These are phyloP conservation scores for Chrysemys picta DNA, from an alignment of 2,113 vertebrate genomes.

Conservation along the genomic window DNA sequence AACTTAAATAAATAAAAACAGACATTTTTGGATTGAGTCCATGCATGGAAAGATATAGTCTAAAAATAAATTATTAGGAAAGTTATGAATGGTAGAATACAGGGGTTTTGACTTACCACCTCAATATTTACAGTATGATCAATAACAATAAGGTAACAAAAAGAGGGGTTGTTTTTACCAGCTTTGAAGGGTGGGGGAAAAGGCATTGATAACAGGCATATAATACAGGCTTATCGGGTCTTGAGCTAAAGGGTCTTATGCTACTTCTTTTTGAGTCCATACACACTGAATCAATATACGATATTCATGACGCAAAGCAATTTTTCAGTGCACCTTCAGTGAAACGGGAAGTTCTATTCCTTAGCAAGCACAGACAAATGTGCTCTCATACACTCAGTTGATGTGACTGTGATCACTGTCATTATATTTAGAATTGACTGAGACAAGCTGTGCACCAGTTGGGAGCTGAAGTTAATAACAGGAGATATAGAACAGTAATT, in stretches of 20 bases:
- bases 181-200: neutral
- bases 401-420: neutral
- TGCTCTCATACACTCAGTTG: neutral
- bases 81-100: neutral
- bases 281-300: neutral
- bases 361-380: neutral
- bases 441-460: neutral
- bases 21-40: neutral
- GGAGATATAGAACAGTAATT: neutral
- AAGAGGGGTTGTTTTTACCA: neutral
- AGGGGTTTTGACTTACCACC: neutral
- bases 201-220: neutral
- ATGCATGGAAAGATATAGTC: neutral
- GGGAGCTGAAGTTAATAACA: neutral
- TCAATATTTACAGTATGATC: neutral
- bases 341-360: neutral
- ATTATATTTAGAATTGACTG: neutral
- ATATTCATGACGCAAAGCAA: neutral
- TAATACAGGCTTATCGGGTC: neutral
- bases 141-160: neutral
- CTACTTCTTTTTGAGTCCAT: neutral
- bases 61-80: neutral
- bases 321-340: neutral
- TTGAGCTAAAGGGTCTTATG: neutral
- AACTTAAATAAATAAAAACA: neutral